A percentile compares a stretch with the other conserved stretches of the same genome.
These are phyloP conservation scores for Nymphalis urticae DNA, from an alignment of 2,888 invertebrate genomes.

Conservation along the genomic window DNA sequence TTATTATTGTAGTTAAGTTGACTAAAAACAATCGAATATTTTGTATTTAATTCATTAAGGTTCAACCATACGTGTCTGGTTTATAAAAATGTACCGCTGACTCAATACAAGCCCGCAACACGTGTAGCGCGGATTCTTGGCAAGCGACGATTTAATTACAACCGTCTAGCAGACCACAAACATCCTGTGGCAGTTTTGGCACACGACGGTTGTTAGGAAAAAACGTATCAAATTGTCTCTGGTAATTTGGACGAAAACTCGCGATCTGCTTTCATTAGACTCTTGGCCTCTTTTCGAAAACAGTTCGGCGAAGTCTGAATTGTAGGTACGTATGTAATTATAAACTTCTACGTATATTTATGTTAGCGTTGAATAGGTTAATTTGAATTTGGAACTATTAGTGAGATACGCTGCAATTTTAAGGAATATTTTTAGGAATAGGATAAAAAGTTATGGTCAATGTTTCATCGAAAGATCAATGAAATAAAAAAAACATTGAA, in stretches of 20 bases:
- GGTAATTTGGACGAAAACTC: slow-evolving; percentile 40
- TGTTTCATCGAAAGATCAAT: background rate
- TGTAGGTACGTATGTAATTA: background rate
- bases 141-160: slow-evolving; percentile 43
- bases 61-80: background rate
- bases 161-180: slow-evolving; percentile 37
- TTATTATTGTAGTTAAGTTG: too few species aligned
- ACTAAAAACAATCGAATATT: background rate
- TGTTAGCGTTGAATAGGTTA: too few species aligned
- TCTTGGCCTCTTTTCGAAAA: slow-evolving; percentile 7
- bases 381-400: too few species aligned
- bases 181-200: slow-evolving; percentile 41
- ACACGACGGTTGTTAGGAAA: slow-evolving; percentile 33
- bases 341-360: too few species aligned
- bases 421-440: too few species aligned
- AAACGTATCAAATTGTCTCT: slow-evolving; percentile 38
- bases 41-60: background rate
- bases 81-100: slow-evolving; percentile 16
- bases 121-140: slow-evolving; percentile 35
- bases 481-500: background rate
- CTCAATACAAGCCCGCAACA: slow-evolving; percentile 19
- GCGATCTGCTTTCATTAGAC: slow-evolving; percentile 31
- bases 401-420: too few species aligned
- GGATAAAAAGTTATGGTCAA: background rate
- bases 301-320: slow-evolving; percentile 1